phyloP scores from a whole-genome alignment of 1,140 invertebrate species.

The Caerostris extrusa region DNA sequence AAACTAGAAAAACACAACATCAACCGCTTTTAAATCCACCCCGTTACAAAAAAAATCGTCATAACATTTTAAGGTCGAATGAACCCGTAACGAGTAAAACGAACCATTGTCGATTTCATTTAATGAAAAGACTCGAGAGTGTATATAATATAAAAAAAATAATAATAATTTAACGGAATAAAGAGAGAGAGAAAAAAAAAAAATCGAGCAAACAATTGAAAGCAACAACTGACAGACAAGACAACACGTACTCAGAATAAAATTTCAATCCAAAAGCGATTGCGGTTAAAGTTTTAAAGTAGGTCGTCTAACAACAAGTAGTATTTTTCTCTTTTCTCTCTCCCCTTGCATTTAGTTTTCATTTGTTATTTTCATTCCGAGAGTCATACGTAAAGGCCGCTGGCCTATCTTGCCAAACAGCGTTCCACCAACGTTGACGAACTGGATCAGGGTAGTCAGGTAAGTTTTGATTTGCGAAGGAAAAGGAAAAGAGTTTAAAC shows the following conservation, averaged over 20 bases:
- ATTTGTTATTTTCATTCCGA: conserved; percentile 61
- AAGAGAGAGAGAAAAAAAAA: not conserved
- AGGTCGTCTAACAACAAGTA: conserved; percentile 42
- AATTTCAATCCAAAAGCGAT: conserved; percentile 52
- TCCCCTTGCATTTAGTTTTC: conserved; percentile 34
- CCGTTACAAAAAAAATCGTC: not conserved
- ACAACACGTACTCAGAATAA: conserved; percentile 57
- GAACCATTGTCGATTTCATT: conserved; percentile 49
- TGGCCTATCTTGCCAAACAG: conserved; percentile 38
- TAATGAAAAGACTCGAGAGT: conserved; percentile 1
- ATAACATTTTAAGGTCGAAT: conserved; percentile 34
- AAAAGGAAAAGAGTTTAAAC: conserved; percentile 11
- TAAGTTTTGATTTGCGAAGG: not conserved
- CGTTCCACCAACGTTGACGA: conserved; percentile 58
- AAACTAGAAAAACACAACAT: no score
- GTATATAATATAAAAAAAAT: not conserved
- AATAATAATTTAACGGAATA: not conserved
- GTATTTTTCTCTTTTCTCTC: conserved; percentile 24
- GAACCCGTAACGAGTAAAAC: not conserved
- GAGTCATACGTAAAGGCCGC: conserved; percentile 18
- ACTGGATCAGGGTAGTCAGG: conserved; percentile 65
- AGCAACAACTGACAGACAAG: not conserved
- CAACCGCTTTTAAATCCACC: no score
- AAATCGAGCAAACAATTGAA: conserved; percentile 29
- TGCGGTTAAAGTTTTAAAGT: conserved; percentile 62